Evolutionary conservation across 2,113 vertebrate species (phyloP), one percentile per base, ranked within the genome.

Genomic region (Cichladusa arquata): DNA sequence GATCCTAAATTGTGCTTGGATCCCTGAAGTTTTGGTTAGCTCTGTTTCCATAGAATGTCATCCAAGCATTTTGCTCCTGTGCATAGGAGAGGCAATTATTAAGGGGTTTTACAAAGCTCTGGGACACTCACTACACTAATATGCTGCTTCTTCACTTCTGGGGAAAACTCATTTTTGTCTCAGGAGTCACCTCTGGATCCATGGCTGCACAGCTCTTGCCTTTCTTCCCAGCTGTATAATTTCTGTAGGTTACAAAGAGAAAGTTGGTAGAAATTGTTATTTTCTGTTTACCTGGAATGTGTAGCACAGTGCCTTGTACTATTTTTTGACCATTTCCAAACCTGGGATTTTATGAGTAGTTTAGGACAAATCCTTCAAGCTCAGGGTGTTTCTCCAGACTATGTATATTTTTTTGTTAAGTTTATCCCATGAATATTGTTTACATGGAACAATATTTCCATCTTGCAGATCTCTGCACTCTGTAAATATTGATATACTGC

Each of bases 1-100:
- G 92, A 86, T 90, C 88, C 82, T 60, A 83, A 93, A 86, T 88
- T 88, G 69, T 70, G 11, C 72, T 77, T 92, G 81, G 78, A 95
- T 83, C 90, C 93, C 81, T 80, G 79, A 92, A 81, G 86, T 86
- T 94, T 94, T 58, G 24, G 29, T 58, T 81, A 61, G 47, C 34
- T 79, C 83, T 77, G 44, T 90, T 93, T 94, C 92, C 40, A 53
- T 5, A 92, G 90, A 94, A 71, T 22, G 25, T 33, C 29, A n/a
- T 56, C 0, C 15, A 67, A 83, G 72, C 42, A 1, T 92, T 92
- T 77, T 61, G 11, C n/a, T 69, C 40, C 78, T 71, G 40, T 53
- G 56, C 40, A 40, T 36, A 56, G 79, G 51, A 81, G 56, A 93
- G 76, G 71, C 88, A 70, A 83, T 95, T 86, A 94, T 95, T 51